Evolutionary conservation across 1,140 invertebrate species (phyloP).

Genomic region (Drosophila lowei): DNA sequence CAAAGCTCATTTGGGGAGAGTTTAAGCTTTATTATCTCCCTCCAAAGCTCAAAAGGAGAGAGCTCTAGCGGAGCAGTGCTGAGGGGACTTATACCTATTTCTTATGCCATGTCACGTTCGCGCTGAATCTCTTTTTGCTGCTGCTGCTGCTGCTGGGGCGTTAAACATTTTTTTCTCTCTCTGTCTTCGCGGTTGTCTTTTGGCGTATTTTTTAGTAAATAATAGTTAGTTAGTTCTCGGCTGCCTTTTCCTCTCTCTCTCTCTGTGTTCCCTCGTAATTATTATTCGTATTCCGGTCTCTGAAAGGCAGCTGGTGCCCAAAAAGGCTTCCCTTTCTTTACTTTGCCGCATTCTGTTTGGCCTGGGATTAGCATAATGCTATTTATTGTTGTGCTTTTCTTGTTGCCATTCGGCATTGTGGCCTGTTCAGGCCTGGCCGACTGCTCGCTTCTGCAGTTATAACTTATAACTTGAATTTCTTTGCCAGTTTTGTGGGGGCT

Average conservation of each 20-base stretch:
- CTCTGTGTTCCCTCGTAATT: conserved; percentile 34
- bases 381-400: conserved; percentile 76
- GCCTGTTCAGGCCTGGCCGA: conserved; percentile 5
- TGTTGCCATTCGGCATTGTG: conserved; percentile 58
- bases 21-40: conserved; percentile 31
- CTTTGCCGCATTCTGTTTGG: conserved; percentile 75
- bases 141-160: background rate
- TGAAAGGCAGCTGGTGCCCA: conserved; percentile 64
- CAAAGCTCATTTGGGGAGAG: conserved; percentile 38
- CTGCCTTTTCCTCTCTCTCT: background rate
- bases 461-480: conserved; percentile 49
- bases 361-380: conserved; percentile 78
- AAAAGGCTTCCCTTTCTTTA: conserved; percentile 54
- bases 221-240: conserved; percentile 48
- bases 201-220: conserved; percentile 52
- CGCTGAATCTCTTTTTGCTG: conserved; percentile 14
- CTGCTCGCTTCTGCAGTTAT: conserved; percentile 52
- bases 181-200: conserved; percentile 15
- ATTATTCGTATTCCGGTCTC: conserved; percentile 31
- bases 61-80: background rate
- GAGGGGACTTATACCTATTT: conserved; percentile 38
- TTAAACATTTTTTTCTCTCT: too few relatives aligned
- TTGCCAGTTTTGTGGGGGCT: conserved; percentile 30
- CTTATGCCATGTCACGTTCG: conserved; percentile 46
- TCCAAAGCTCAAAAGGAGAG: background rate